phyloP scores from a whole-genome alignment of 1,140 invertebrate species.

The Globodera rostochiensis region DNA sequence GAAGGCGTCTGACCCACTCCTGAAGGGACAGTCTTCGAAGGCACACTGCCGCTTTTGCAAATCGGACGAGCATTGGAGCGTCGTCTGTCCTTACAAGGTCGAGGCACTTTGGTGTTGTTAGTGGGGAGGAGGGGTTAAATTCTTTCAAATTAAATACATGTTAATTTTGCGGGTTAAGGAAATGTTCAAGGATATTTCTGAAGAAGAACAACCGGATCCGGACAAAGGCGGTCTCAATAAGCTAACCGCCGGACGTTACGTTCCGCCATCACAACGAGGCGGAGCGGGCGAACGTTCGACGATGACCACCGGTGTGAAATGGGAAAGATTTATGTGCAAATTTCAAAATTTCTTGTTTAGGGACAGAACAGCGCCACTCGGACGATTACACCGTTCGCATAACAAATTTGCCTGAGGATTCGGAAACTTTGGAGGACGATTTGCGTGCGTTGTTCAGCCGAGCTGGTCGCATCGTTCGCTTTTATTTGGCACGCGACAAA shows the following conservation, averaged over 20 bases:
- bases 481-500: conserved; percentile 85
- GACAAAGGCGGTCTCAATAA: conserved; percentile 32
- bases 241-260: conserved; percentile 42
- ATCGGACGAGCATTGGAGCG: conserved; percentile 64
- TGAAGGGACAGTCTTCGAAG: conserved; percentile 31
- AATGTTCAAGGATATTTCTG: conserved; percentile 46
- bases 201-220: conserved; percentile 39
- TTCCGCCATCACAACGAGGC: conserved; percentile 49
- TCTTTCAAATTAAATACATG: not conserved
- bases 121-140: too few species aligned
- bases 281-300: conserved; percentile 8
- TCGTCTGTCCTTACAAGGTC: conserved; percentile 63
- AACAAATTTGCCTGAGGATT: conserved; percentile 94
- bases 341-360: not conserved
- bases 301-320: conserved; percentile 16
- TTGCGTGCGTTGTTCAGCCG: conserved; percentile 90
- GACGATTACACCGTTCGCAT: conserved; percentile 87
- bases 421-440: conserved; percentile 79
- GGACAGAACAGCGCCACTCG: conserved; percentile 51
- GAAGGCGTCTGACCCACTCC: conserved; percentile 39
- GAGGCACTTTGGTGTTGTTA: too few species aligned
- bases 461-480: conserved; percentile 83
- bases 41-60: conserved; percentile 64
- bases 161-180: conserved; percentile 40
- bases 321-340: not conserved